Percentiles rank a stretch among this genome's conserved stretches.
These are phyloP conservation scores for Palythoa grandiflora DNA, from an alignment of 92 coral and sea anemone species.

Conservation along the genomic window DNA sequence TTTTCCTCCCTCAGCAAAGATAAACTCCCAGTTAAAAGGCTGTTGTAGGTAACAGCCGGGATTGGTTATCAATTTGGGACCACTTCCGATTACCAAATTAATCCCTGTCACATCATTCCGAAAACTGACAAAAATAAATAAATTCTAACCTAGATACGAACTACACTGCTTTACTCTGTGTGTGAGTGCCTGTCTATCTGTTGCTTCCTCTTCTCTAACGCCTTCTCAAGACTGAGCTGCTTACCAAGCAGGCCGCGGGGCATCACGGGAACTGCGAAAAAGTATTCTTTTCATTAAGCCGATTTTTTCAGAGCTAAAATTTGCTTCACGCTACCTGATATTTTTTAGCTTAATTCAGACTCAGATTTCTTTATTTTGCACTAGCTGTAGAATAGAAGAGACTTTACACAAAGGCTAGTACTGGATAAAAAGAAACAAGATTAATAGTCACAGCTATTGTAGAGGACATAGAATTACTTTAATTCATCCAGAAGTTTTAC, in stretches of 20 bases:
- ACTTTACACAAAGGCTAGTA: too few species aligned
- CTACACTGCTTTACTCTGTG: neutral
- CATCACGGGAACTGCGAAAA: neutral
- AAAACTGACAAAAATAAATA: neutral
- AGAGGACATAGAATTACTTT: neutral
- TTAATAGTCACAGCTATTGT: neutral
- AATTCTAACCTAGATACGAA: neutral
- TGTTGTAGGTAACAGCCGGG: too few species aligned
- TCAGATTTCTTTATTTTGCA: too few species aligned
- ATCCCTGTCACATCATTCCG: neutral
- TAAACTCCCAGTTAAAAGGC: too few species aligned
- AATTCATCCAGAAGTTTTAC: too few species aligned
- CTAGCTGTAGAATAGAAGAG: too few species aligned
- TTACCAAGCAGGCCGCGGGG: conserved; percentile 9
- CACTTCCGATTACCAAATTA: too few species aligned
- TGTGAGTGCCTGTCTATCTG: conserved; percentile 16
- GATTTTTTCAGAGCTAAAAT: neutral
- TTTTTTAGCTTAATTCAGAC: neutral
- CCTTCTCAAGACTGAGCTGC: conserved; percentile 26
- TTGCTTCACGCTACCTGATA: neutral
- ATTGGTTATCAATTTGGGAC: too few species aligned
- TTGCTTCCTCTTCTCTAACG: conserved; percentile 20
- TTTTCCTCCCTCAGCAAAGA: too few species aligned
- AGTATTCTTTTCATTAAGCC: neutral
- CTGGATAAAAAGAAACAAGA: neutral